These are phyloP conservation scores for Alsophila aescularia DNA, from an alignment of 2,888 invertebrate genomes.

Conservation along the genomic window DNA sequence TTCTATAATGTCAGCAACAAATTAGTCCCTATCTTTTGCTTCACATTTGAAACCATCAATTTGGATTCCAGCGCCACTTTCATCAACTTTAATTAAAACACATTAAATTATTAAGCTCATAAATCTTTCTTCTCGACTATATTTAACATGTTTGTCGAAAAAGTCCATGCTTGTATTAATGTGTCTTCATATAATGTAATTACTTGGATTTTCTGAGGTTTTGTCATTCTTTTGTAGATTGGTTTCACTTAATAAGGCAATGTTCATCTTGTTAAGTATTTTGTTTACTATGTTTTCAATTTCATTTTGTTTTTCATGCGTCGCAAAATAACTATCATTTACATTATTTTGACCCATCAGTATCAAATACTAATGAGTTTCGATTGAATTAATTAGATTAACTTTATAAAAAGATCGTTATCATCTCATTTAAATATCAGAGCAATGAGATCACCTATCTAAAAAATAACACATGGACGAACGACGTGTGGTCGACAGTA, in stretches of 20 bases:
- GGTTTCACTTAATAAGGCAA: slow-evolving; percentile 16
- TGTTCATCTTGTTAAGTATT: slow-evolving; percentile 17
- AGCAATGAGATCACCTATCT: slow-evolving; percentile 31
- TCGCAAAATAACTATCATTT: background rate
- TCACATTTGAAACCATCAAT: slow-evolving; percentile 21
- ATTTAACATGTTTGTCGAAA: slow-evolving; percentile 23
- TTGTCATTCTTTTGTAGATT: slow-evolving; percentile 19
- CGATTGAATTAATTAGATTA: slow-evolving; percentile 32
- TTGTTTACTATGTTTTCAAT: background rate
- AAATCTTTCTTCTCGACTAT: slow-evolving; percentile 21
- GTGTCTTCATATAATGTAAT: slow-evolving; percentile 13
- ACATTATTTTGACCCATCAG: background rate
- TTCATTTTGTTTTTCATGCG: background rate
- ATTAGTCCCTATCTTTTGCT: slow-evolving; percentile 18
- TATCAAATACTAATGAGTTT: slow-evolving; percentile 9
- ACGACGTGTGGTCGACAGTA: slow-evolving; percentile 29
- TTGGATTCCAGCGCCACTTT: slow-evolving; percentile 23
- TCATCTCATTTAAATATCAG: slow-evolving; percentile 28
- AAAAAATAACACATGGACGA: slow-evolving; percentile 16
- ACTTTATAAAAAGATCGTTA: slow-evolving; percentile 27
- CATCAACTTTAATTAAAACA: slow-evolving; percentile 26
- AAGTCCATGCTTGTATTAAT: slow-evolving; percentile 13
- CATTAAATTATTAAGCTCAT: slow-evolving; percentile 21
- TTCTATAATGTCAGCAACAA: slow-evolving; percentile 27
- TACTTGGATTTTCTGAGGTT: slow-evolving; percentile 21